These are phyloP conservation scores for Euglossa dilemma DNA, from an alignment of 1,140 invertebrate genomes.

Conservation along the genomic window DNA sequence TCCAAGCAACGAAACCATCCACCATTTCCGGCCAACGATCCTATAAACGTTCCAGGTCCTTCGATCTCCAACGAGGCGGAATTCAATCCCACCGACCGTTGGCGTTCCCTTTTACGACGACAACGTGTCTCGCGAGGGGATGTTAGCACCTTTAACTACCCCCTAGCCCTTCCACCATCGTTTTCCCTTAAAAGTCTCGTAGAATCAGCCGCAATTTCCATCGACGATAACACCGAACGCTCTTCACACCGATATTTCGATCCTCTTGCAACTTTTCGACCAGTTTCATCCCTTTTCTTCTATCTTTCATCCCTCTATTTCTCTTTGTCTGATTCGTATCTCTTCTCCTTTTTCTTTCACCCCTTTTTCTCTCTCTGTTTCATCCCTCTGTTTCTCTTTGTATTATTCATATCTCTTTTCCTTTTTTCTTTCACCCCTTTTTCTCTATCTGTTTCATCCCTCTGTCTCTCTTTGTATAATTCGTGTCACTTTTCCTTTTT, in stretches of 20 bases:
- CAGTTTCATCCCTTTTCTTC: neutral
- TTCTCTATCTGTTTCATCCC: too few relatives aligned
- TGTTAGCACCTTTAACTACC: neutral
- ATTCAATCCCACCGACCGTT: neutral
- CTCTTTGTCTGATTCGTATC: neutral
- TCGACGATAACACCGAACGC: neutral
- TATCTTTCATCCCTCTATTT: neutral
- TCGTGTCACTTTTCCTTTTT: too few relatives aligned
- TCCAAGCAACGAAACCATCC: neutral
- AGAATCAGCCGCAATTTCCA: neutral
- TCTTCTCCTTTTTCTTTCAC: too few relatives aligned
- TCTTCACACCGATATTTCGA: neutral
- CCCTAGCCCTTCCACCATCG: neutral
- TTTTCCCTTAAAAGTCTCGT: neutral
- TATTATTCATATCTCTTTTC: too few relatives aligned
- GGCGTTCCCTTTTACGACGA: neutral
- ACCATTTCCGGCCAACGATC: neutral
- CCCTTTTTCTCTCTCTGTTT: too few relatives aligned
- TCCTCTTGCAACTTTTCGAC: too few relatives aligned
- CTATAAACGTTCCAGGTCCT: neutral
- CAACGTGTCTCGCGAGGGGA: constrained; percentile 3
- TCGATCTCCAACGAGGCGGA: neutral
- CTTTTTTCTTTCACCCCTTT: too few relatives aligned
- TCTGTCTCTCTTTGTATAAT: too few relatives aligned
- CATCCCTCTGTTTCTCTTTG: too few relatives aligned